Conservation (phyloP, 2,113 vertebrate genomes). For the Ochotona curzoniae region DNA sequence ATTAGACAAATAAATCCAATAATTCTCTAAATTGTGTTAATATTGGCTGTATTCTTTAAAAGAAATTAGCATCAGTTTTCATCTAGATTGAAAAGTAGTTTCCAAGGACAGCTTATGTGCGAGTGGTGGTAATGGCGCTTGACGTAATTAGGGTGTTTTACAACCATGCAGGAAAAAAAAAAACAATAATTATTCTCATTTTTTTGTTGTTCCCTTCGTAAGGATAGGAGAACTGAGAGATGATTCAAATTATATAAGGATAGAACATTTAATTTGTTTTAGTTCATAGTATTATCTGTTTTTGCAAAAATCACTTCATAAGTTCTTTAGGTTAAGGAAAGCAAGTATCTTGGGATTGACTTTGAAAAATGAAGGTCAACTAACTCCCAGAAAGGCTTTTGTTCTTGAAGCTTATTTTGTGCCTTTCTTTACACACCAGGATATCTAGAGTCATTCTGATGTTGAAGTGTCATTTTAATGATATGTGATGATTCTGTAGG, state of each 20-base stretch:
- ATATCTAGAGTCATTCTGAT: background rate
- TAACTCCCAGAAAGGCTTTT: background rate
- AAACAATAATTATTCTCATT: conserved; percentile 56
- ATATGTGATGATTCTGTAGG: background rate
- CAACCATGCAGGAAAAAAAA: conserved; percentile 43
- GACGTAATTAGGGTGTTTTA: conserved; percentile 75
- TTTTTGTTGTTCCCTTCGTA: background rate
- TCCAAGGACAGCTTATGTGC: conserved; percentile 56
- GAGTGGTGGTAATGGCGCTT: conserved; percentile 51
- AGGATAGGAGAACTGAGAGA: background rate
- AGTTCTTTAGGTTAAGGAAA: background rate
- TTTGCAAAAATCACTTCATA: conserved; percentile 45
- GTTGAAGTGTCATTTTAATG: background rate
- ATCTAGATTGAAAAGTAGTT: conserved; percentile 66
- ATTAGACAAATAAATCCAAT: conserved; percentile 65
- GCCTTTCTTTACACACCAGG: conserved; percentile 10
- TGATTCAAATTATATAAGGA: conserved; percentile 20
- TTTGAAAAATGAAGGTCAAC: background rate
- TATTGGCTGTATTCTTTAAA: conserved; percentile 65
- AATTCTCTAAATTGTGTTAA: conserved; percentile 72
- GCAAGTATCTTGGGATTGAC: background rate
- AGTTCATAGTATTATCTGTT: background rate
- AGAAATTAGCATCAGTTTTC: conserved; percentile 73
- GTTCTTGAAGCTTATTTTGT: conserved; percentile 2
- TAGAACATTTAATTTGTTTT: background rate